phyloP scores from a whole-genome alignment of 92 coral and sea anemone species.

The Bergia puertoricense region DNA sequence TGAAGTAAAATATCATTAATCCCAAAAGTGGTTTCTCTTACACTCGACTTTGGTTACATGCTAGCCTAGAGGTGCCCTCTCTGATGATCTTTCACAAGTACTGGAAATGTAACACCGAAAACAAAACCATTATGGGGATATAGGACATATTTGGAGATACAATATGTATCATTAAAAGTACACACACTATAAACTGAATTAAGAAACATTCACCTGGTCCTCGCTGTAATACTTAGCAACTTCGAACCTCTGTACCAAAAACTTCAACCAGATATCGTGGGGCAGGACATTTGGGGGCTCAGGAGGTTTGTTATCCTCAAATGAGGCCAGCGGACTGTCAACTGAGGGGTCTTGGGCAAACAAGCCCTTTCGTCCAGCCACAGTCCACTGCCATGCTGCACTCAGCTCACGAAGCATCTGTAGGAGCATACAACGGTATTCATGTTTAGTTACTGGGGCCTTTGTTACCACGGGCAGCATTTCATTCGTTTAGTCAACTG shows the following conservation, averaged over 20 bases:
- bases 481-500: no score
- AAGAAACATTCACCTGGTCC: constrained; percentile 70
- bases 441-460: not conserved
- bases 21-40: not conserved
- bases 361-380: constrained; percentile 84
- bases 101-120: no score
- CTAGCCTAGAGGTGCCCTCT: not conserved
- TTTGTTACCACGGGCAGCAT: no score
- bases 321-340: constrained; percentile 87
- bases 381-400: constrained; percentile 99
- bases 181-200: not conserved
- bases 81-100: not conserved
- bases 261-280: constrained; percentile 98
- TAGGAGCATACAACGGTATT: constrained; percentile 7
- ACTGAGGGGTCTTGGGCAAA: constrained; percentile 71
- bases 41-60: not conserved
- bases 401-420: constrained; percentile 89
- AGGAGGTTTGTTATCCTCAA: constrained; percentile 88
- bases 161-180: no score
- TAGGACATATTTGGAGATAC: no score
- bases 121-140: no score
- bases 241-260: constrained; percentile 89
- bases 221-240: constrained; percentile 90
- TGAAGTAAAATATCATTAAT: not conserved
- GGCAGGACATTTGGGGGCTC: constrained; percentile 87